phyloP scores from a whole-genome alignment of 2,888 invertebrate genomes.

The Synanthedon formicaeformis region DNA sequence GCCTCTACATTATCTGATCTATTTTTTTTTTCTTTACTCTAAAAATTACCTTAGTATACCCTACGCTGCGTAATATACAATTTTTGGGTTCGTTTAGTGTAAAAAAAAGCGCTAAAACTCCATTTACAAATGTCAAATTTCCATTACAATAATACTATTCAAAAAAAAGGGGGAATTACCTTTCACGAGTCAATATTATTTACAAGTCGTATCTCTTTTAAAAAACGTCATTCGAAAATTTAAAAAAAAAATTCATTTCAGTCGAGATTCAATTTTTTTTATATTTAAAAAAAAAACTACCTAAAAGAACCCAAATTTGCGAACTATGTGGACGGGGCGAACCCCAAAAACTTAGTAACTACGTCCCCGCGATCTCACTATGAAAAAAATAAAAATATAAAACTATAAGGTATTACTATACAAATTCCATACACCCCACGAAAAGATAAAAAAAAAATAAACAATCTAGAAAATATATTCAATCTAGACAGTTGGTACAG shows the following conservation, averaged over 20 bases:
- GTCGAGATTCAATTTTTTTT: constrained; percentile 39
- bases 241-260: constrained; percentile 14
- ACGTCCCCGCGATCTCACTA: constrained; percentile 45
- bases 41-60: constrained; percentile 33
- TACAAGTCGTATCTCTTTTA: constrained; percentile 30
- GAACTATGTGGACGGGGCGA: constrained; percentile 39
- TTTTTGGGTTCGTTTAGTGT: constrained; percentile 53
- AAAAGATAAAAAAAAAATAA: constrained; percentile 17
- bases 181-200: constrained; percentile 45
- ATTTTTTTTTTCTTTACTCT: constrained; percentile 40
- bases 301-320: constrained; percentile 51
- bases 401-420: constrained; percentile 26
- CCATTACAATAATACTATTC: constrained; percentile 10
- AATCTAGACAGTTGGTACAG: not conserved
- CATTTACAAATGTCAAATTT: constrained; percentile 13
- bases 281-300: not conserved
- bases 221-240: constrained; percentile 13
- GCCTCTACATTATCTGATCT: constrained; percentile 26
- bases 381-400: constrained; percentile 42
- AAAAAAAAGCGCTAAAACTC: constrained; percentile 23
- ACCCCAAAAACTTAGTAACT: constrained; percentile 41
- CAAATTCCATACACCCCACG: constrained; percentile 62
- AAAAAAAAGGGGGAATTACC: constrained; percentile 18
- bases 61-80: constrained; percentile 46
- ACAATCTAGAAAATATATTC: not conserved